Evolutionary conservation across 2,797 vertebrate genomes (phyloP).

Genomic region (Coccyzus lansbergi): DNA sequence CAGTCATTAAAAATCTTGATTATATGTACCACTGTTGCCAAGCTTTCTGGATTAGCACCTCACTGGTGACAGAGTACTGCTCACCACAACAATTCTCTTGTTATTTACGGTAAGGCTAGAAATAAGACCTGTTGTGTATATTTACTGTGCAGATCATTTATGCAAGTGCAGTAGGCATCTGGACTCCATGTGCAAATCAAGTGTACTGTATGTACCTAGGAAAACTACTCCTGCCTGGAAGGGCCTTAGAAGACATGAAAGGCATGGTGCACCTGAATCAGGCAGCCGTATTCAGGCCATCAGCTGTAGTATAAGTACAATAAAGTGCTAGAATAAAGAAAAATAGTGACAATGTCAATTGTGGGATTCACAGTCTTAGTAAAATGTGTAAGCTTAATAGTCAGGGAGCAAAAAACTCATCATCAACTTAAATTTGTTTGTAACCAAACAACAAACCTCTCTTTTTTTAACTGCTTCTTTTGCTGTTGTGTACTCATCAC

Average conservation of each 20-base stretch:
- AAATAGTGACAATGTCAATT: not conserved
- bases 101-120: not conserved
- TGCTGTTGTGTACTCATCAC: not conserved
- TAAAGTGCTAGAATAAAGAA: not conserved
- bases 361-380: not conserved
- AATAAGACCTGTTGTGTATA: rapidly evolving
- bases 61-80: not conserved
- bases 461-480: not conserved
- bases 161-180: not conserved
- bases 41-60: not conserved
- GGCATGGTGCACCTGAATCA: not conserved
- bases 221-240: not conserved
- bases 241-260: rapidly evolving
- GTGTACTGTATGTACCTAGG: rapidly evolving
- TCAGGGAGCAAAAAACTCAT: not conserved
- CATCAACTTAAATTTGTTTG: not conserved
- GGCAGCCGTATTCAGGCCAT: not conserved
- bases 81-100: not conserved
- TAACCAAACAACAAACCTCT: not conserved
- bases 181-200: not conserved
- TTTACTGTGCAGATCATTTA: not conserved
- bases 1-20: not conserved
- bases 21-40: not conserved
- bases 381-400: not conserved
- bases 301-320: not conserved